Evolutionary conservation across 2,113 vertebrate genomes (phyloP).

Genomic region (Psophia crepitans): DNA sequence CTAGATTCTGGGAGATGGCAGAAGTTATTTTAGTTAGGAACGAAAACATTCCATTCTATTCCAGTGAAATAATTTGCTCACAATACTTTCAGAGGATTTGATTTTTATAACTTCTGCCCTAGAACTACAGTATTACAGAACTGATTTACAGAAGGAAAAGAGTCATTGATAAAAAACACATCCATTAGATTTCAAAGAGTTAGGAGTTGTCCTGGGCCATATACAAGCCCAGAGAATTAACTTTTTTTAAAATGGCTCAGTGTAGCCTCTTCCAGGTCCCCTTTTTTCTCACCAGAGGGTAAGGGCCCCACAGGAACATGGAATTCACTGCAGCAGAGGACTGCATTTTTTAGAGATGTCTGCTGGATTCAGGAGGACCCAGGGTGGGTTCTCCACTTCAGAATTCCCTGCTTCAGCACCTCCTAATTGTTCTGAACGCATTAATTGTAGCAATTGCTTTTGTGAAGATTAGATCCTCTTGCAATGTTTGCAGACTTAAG

Average conservation of each 20-base stretch:
- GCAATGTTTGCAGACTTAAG: neutral
- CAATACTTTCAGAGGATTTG: neutral
- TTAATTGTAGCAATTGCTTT: neutral
- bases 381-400: neutral
- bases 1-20: neutral
- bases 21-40: neutral
- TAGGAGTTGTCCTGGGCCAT: neutral
- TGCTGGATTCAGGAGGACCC: neutral
- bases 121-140: neutral
- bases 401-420: neutral
- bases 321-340: neutral
- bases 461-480: neutral
- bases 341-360: neutral
- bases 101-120: neutral
- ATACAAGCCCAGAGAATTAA: neutral
- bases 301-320: no score
- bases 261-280: neutral
- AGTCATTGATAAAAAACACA: neutral
- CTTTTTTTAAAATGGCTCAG: rapidly evolving
- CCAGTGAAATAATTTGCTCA: neutral
- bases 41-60: neutral
- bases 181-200: neutral
- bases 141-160: neutral
- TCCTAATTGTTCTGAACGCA: neutral
- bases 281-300: neutral